Conservation (phyloP, 2,888 invertebrate species). For the Megastigmus dorsalis region DNA sequence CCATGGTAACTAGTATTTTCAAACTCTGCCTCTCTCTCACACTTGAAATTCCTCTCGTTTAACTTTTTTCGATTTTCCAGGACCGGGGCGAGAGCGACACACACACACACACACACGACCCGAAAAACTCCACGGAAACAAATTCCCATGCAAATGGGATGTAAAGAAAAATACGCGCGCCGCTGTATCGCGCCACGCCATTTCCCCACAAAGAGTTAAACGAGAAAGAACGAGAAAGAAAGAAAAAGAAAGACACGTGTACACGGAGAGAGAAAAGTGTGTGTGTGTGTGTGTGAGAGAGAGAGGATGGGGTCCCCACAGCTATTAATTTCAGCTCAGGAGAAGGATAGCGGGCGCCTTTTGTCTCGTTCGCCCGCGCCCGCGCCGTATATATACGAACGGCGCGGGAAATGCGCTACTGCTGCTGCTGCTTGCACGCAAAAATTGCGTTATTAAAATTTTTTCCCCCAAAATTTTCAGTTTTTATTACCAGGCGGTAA, state of each 20-base stretch:
- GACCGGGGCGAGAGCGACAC: neutral
- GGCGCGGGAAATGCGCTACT: no score
- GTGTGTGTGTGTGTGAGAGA: no score
- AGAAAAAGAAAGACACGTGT: neutral
- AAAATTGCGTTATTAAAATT: no score
- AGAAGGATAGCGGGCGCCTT: no score
- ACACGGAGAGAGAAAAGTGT: no score
- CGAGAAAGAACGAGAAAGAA: slow-evolving; percentile 4
- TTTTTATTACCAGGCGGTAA: no score
- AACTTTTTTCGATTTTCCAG: slow-evolving; percentile 19
- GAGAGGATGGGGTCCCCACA: neutral
- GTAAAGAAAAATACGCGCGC: slow-evolving; percentile 25
- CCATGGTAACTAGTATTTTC: neutral
- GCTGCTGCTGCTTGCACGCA: no score
- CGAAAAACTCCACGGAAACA: slow-evolving; percentile 23
- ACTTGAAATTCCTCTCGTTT: neutral
- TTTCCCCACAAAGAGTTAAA: slow-evolving; percentile 30
- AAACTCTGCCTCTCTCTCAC: no score
- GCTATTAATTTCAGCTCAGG: slow-evolving; percentile 33
- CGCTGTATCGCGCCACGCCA: no score
- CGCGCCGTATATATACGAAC: neutral
- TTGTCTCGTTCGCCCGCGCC: neutral
- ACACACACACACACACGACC: slow-evolving; percentile 3
- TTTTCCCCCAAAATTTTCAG: no score
- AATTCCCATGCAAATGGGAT: slow-evolving; percentile 43